Evolutionary conservation across 35 echinoderm and acorn worm species (phyloP), one percentile per base, ranked within the genome.

Genomic region (Lytechinus variegatus): DNA sequence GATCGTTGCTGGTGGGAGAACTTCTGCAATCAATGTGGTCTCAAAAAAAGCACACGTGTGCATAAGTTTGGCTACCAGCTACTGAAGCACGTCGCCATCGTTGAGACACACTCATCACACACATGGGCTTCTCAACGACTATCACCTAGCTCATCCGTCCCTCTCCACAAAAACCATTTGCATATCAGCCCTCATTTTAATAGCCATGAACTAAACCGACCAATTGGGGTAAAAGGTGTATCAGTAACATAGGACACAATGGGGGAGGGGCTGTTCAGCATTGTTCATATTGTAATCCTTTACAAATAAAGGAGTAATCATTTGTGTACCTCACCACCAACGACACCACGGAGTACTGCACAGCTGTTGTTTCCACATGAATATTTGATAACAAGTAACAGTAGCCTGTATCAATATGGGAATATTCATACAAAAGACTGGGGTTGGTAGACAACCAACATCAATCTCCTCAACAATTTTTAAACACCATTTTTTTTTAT

Each of bases 171-270:
- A 44, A 93, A 12, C 16, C 92, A 93, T 93, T 93, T 93, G 92
- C 92, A 93, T 93, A 93, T 93, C 92, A 55, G 92, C n/a, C 27
- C 92, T 93, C 92, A 93, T 93, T 57, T 55, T 33, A 55, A 93
- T 93, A 93, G n/a, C 92, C 28, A 93, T 93, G 54, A 93, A 93
- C 29, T 54, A 93, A 90, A 90, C 88, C 88, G 14, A 79, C 66
- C 66, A 79, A 79, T 79, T 79, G 66, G n/a, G 66, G n/a, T 79
- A 79, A 79, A 79, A 79, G 66, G 66, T 24, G 19, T 79, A 79
- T 79, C 66, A 79, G 66, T 24, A 3, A 24, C 19, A 5, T 21
- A 79, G 19, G 6, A 7, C 66, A 27, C 66, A 79, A 16, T 79
- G 14, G 66, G 66, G 66, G 66, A 79, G 66, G 66, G 66, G 66